Evolutionary conservation across 2,888 invertebrate species (phyloP).

Genomic region (Acronicta psi): DNA sequence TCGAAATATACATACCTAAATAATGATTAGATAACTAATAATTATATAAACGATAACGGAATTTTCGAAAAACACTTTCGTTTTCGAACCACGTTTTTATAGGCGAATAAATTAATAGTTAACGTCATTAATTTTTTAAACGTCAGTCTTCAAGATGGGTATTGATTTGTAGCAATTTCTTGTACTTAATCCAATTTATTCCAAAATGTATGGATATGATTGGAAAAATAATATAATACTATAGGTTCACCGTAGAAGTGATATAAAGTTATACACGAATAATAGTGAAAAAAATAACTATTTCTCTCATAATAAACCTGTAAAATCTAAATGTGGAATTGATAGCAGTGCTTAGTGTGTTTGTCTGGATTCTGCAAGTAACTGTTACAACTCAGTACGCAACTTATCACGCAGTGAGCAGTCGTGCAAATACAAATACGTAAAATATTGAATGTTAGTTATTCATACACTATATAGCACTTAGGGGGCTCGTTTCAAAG

Average conservation of each 20-base stretch:
- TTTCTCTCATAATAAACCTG: constrained; percentile 33
- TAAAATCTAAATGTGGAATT: constrained; percentile 46
- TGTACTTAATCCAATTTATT: constrained; percentile 32
- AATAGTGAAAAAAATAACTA: constrained; percentile 28
- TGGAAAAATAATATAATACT: constrained; percentile 26
- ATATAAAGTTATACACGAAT: constrained; percentile 14
- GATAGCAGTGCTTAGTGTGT: constrained; percentile 35
- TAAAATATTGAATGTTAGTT: constrained; percentile 76
- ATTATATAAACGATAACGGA: constrained; percentile 63
- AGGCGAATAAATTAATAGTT: constrained; percentile 56
- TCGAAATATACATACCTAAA: constrained; percentile 65
- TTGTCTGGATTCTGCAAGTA: constrained; percentile 32
- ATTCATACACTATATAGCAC: constrained; percentile 69
- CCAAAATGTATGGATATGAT: constrained; percentile 21
- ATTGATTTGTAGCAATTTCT: constrained; percentile 56
- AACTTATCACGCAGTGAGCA: constrained; percentile 44
- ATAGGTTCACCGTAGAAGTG: constrained; percentile 40
- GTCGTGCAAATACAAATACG: constrained; percentile 69
- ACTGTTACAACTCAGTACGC: constrained; percentile 54
- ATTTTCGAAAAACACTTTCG: constrained; percentile 64
- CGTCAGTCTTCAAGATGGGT: constrained; percentile 51
- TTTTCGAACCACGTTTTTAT: constrained; percentile 70
- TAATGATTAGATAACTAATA: constrained; percentile 66
- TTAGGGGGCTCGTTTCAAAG: constrained; percentile 65
- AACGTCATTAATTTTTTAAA: constrained; percentile 60